These are phyloP conservation scores for Elaphurus davidianus DNA, from an alignment of 2,113 vertebrate species.

Conservation along the genomic window DNA sequence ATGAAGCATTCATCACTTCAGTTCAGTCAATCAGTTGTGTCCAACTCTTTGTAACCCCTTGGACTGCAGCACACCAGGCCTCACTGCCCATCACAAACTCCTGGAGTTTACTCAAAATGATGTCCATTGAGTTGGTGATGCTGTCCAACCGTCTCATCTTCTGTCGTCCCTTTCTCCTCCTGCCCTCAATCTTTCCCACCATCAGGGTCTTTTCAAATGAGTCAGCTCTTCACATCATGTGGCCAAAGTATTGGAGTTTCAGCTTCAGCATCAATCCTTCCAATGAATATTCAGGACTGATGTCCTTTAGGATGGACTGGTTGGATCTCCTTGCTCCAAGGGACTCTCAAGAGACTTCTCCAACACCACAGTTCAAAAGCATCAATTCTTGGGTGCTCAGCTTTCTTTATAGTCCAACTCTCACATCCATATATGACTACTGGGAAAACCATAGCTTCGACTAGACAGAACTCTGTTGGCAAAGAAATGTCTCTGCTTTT, in stretches of 20 bases:
- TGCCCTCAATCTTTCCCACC: background rate
- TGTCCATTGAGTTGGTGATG: background rate
- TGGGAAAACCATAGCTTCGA: background rate
- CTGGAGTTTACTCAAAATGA: background rate
- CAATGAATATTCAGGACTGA: background rate
- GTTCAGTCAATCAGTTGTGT: background rate
- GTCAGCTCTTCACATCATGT: background rate
- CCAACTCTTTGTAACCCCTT: background rate
- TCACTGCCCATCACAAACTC: background rate
- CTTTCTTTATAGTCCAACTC: background rate
- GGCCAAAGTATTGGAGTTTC: background rate
- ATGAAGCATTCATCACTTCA: background rate
- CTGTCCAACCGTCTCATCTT: background rate
- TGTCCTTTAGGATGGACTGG: background rate
- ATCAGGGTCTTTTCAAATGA: background rate
- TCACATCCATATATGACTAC: background rate
- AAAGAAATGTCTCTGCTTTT: background rate
- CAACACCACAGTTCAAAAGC: background rate
- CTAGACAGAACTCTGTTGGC: background rate
- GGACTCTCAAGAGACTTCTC: background rate
- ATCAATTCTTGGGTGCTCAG: accelerated
- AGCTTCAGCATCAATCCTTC: background rate
- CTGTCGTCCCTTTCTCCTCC: background rate
- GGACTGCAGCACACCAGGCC: background rate
- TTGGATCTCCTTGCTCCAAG: background rate